phyloP scores from a whole-genome alignment of 2,797 vertebrate species.

The Pogoniulus pusillus region DNA sequence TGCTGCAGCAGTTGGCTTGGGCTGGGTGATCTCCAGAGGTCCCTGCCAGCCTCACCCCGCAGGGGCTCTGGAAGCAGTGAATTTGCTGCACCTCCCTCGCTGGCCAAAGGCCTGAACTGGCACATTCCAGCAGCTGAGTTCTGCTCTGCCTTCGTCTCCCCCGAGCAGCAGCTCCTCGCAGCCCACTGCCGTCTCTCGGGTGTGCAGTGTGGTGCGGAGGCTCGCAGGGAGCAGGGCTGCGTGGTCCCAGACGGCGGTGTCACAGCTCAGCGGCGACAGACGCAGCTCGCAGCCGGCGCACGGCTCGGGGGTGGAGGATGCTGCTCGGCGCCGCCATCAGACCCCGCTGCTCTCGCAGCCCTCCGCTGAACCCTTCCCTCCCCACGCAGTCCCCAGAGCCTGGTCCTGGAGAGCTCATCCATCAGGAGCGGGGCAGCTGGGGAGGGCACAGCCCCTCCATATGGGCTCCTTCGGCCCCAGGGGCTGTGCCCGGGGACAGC shows the following conservation, averaged over 20 bases:
- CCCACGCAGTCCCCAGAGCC: neutral
- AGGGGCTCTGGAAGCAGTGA: neutral
- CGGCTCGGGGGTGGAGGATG: slow-evolving; percentile 23
- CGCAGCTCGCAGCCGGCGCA: neutral
- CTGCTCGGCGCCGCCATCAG: slow-evolving; percentile 2
- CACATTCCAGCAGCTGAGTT: neutral
- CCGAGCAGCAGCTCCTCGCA: neutral
- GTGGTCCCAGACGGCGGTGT: slow-evolving; percentile 38
- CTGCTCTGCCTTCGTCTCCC: neutral
- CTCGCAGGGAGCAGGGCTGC: neutral
- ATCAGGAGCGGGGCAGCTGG: slow-evolving; percentile 8
- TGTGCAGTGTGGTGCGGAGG: slow-evolving; percentile 4
- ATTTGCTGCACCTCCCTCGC: neutral
- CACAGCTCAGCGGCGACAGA: slow-evolving; percentile 38
- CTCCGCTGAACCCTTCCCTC: slow-evolving; percentile 21
- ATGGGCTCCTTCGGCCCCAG: neutral
- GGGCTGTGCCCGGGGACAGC: neutral
- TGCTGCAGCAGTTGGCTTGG: too few relatives aligned
- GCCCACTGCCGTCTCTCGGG: neutral
- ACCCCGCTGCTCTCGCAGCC: neutral
- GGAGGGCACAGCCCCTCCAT: neutral
- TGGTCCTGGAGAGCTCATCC: neutral
- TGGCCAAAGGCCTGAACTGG: neutral
- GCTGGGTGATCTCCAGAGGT: too few relatives aligned
- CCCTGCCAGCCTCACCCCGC: too few relatives aligned